These are phyloP conservation scores for Empidonax traillii DNA, from an alignment of 2,113 vertebrate species.

Conservation along the genomic window DNA sequence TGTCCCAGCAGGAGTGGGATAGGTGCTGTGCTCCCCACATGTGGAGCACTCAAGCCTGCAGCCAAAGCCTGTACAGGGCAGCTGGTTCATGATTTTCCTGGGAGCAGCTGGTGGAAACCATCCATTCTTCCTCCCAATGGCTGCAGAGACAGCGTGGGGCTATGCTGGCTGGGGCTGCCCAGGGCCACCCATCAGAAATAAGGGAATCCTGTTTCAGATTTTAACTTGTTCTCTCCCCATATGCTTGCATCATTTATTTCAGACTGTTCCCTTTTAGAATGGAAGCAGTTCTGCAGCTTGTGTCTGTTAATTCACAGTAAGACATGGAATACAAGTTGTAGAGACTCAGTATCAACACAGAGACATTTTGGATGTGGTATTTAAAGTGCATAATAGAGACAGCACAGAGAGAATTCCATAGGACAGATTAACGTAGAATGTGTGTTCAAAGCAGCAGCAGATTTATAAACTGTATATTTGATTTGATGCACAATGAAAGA, in stretches of 20 bases:
- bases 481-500: neutral
- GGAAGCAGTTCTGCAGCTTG: neutral
- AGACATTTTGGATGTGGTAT: neutral
- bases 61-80: neutral
- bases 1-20: rapidly evolving
- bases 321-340: neutral
- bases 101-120: neutral
- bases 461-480: neutral
- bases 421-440: neutral
- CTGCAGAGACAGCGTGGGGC: rapidly evolving
- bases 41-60: rapidly evolving
- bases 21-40: rapidly evolving
- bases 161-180: rapidly evolving
- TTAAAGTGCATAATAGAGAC: neutral
- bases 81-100: neutral
- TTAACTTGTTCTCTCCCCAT: rapidly evolving
- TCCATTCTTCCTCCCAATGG: rapidly evolving
- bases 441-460: neutral
- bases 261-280: neutral
- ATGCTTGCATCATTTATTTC: rapidly evolving
- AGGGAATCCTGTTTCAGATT: rapidly evolving
- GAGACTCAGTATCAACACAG: neutral
- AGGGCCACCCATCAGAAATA: neutral
- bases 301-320: neutral
- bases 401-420: neutral